Base-by-base conservation (phyloP, 2,888 invertebrate species). In the Spilosoma lubricipeda region DNA sequence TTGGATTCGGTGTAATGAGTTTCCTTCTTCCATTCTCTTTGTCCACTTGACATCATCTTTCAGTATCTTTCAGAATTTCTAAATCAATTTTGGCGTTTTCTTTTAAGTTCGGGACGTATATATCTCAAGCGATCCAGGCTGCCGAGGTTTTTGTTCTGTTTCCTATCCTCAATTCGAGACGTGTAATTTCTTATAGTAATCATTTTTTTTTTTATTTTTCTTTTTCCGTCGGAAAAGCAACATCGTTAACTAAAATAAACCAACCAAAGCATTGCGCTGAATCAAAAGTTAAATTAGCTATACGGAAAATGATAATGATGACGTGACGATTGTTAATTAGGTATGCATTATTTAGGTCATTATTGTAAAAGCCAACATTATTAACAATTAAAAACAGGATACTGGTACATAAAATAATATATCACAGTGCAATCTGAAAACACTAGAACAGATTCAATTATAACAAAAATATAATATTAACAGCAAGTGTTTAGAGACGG, bases 401-500 rank as follows among this genome's bases (percentile, higher is more conserved):
- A 48, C 0, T 48, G 15, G 23, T 52, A 52, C 23, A 52, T 42
- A 42, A 42, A 18, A 63, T 1, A 63, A 30, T 30, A 30, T 63
- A 7, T 15, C 63, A 63, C 15, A 5, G 1, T 30, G 15, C 15
- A 13, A 63, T 18, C 18, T 63, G 5, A 27, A n/a, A n/a, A 63
- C 30, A 18, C 2, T 18, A 18, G 30, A 63, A 63, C 30, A 63
- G 18, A 18, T 5, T 30, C 30, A 63, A 36, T 63, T 42, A n/a
- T n/a, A n/a, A n/a, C n/a, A n/a, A 20, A 39, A 59, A 70, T 42
- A 20, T 5, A n/a, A n/a, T 18, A 15, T 15, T 63, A 70, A 70
- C 13, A 42, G 63, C 63, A 45, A 59, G 42, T 42, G 59, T 70
- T 70, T 63, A 70, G 30, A 45, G 30, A 45, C 42, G 33, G 30